Evolutionary conservation across 1,140 invertebrate species (phyloP), one percentile per base, ranked within the genome.

Genomic region (Drosophila kohkoa): DNA sequence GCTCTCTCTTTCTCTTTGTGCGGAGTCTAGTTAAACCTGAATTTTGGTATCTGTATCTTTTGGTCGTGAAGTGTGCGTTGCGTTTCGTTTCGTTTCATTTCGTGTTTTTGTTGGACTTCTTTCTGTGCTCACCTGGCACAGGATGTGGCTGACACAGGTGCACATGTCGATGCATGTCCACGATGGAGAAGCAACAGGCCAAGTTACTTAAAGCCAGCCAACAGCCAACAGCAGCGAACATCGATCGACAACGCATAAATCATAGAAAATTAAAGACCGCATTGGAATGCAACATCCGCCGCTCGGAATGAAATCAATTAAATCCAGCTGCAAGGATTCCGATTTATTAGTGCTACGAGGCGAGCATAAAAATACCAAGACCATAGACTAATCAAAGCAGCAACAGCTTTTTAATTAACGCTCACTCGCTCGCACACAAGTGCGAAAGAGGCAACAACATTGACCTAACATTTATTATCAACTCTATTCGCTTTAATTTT

Each of bases 231-330:
- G 6, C 8, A 6, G n/a, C 49, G 28, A 30, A 30, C 11, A 10
- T 11, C 46, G n/a, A 54, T 54, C 51, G 25, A 54, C 13, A 5
- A 57, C 54, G 54, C 82, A 87, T 87, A 87, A 87, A 88, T 87
- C 83, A 82, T 88, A 82, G 83, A 82, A 88, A 88, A 87, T 87
- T 82, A 87, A 87, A 88, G 72, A 57, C 35, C 32, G 13, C 43
- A 35, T 32, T 46, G 51, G 51, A 57, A 49, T 70, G 66, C 52
- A 60, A 51, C 66, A 63, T 75, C 72, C 72, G 72, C 72, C 72
- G 72, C 58, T 75, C 16, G 65, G 62, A 55, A 62, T 69, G 30
- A 68, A 73, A 55, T 69, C 65, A 74, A 69, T 74, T 74, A 74
- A 74, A 51, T 48, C 10, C 41, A 54, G n/a, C 62, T 43, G 20